Evolutionary conservation across 1,140 invertebrate species (phyloP).

Genomic region (Drosophila melanica): DNA sequence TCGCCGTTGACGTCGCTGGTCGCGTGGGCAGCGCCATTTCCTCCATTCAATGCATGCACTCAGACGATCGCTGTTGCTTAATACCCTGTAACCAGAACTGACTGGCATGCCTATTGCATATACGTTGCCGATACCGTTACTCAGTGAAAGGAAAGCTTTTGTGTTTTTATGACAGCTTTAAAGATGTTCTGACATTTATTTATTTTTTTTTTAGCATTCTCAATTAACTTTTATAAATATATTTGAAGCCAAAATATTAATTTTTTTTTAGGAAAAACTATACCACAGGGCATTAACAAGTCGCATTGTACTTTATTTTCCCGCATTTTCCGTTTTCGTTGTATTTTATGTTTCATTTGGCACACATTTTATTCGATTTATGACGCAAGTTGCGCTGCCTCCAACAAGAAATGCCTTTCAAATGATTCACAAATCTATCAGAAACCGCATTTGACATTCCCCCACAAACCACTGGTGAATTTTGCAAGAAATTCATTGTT

Average conservation of each 20-base stretch:
- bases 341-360: conserved; percentile 67
- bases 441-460: not conserved
- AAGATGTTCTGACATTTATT: not conserved
- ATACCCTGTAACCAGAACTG: conserved; percentile 32
- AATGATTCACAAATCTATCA: conserved; percentile 32
- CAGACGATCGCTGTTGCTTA: conserved; percentile 19
- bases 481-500: not conserved
- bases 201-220: not conserved
- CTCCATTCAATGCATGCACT: conserved; percentile 35
- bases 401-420: conserved; percentile 34
- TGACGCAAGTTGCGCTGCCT: conserved; percentile 60
- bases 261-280: not conserved
- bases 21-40: conserved; percentile 51
- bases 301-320: not conserved
- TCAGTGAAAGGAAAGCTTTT: not conserved
- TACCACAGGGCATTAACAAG: conserved; percentile 9
- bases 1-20: conserved; percentile 20
- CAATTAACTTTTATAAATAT: too few species aligned
- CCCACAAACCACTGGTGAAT: not conserved
- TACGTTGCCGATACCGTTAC: conserved; percentile 2
- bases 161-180: not conserved
- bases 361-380: conserved; percentile 74
- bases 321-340: not conserved
- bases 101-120: not conserved
- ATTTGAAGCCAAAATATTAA: too few species aligned